Evolutionary conservation across 2,113 vertebrate genomes (phyloP), one percentile per base, ranked within the genome.

Genomic region (Mungos mungo): DNA sequence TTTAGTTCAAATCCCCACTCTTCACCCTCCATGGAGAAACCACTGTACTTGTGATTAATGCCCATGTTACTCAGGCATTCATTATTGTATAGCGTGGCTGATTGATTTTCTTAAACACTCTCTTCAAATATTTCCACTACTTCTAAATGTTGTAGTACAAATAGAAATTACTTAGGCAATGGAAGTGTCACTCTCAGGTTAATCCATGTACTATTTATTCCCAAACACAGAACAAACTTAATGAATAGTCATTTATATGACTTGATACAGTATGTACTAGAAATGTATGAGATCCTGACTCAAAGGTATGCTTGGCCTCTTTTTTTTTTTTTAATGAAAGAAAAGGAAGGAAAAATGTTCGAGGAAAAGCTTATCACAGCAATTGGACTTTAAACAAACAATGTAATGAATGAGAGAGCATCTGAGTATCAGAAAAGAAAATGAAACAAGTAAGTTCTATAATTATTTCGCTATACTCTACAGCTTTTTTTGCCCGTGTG

Each of bases 31-130:
- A 87, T 95, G 50, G 96, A 77, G 86, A 92, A 97, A 14, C 12
- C 41, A 92, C 41, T 90, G 85, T 92, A 65, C 63, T 96, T 98
- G 38, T 93, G 87, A 98, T 97, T 96, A 98, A 97, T 88, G 1
- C 93, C 45, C 85, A 87, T 93, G 57, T 97, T 93, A 89, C 16
- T 76, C 1, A 16, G 87, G 0, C 3, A 7, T 97, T 97, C 41
- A 72, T 98, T 97, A 97, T 85, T 66, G n/a, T 95, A 97, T 95
- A 93, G 19, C 35, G 98, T 97, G 96, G 18, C 89, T 97, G 98
- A 80, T 31, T 84, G 68, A 89, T 98, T 92, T 95, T 19, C n/a
- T 69, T 97, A 94, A 96, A 83, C 77, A 90, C n/a, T 84, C 68
- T 93, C 95, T 96, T 97, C 71, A 96, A 97, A 77, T 38, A 33